Evolutionary conservation across 1,140 invertebrate species (phyloP).

Genomic region (Atta colombica): DNA sequence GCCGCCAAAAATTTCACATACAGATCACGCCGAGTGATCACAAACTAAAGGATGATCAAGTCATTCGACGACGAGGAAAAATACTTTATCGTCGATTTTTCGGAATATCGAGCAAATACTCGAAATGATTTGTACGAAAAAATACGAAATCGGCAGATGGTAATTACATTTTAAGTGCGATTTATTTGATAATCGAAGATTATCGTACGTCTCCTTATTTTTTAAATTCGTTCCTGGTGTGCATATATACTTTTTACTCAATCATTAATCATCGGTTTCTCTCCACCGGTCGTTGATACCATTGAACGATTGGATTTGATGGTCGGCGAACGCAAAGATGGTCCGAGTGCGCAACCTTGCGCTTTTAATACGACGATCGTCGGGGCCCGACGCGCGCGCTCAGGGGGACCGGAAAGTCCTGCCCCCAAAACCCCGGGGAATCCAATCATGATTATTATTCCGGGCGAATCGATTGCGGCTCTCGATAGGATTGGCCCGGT

Average conservation of each 20-base stretch:
- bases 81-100: not conserved
- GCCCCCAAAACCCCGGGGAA: conserved; percentile 82
- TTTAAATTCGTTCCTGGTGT: not conserved
- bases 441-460: conserved; percentile 87
- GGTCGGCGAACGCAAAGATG: conserved; percentile 68
- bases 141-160: not conserved
- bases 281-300: not conserved
- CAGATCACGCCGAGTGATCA: not conserved
- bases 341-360: conserved; percentile 57
- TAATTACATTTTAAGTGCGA: not conserved
- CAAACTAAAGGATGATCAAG: not conserved
- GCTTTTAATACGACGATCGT: conserved; percentile 57
- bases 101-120: too few species aligned
- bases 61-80: not conserved
- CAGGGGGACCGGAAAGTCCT: conserved; percentile 71
- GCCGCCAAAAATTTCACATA: conserved; percentile 26
- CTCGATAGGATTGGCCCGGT: conserved; percentile 85
- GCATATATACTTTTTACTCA: not conserved
- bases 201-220: not conserved
- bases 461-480: conserved; percentile 85
- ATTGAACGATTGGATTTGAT: not conserved
- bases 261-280: conserved; percentile 33
- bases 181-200: conserved; percentile 6
- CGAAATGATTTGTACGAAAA: not conserved
- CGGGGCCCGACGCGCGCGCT: conserved; percentile 35